Evolutionary conservation across 1,140 invertebrate genomes (phyloP).

Genomic region (Drosophila guanche): DNA sequence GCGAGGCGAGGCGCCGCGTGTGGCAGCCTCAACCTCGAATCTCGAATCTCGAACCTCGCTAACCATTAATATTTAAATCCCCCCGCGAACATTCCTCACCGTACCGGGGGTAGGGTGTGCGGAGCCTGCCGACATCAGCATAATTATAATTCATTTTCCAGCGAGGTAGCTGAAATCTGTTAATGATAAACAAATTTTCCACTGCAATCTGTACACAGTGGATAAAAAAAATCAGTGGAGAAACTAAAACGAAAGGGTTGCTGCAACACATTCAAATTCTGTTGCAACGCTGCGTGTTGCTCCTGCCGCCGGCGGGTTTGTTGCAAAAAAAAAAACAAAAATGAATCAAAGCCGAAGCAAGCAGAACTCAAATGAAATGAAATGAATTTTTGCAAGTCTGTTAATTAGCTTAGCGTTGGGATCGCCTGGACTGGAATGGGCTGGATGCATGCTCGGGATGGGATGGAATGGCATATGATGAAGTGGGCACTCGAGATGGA

Average conservation of each 20-base stretch:
- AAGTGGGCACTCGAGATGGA: conserved; percentile 47
- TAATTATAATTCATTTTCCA: conserved; percentile 80
- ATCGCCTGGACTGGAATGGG: conserved; percentile 15
- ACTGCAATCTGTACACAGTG: conserved; percentile 31
- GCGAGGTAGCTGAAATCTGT: conserved; percentile 58
- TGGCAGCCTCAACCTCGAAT: conserved; percentile 47
- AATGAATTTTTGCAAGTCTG: conserved; percentile 61
- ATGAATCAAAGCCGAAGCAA: neutral
- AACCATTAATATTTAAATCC: conserved; percentile 78
- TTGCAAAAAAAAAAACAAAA: conserved; percentile 8
- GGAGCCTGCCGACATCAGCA: conserved; percentile 24
- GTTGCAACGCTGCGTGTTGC: conserved; percentile 46
- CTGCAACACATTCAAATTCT: conserved; percentile 26
- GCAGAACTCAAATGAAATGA: conserved; percentile 3
- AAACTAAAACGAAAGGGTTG: conserved; percentile 56
- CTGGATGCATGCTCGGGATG: neutral
- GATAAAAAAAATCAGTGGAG: conserved; percentile 22
- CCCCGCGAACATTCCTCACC: conserved; percentile 24
- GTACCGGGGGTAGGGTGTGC: conserved; percentile 4
- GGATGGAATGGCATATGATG: conserved; percentile 14
- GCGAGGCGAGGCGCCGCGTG: conserved; percentile 59
- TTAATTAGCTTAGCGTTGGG: conserved; percentile 67
- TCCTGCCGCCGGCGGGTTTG: conserved; percentile 30
- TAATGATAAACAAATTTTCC: conserved; percentile 82
- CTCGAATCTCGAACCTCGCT: conserved; percentile 4